These are phyloP conservation scores for Geococcyx californianus DNA, from an alignment of 2,113 vertebrate genomes.

Conservation along the genomic window DNA sequence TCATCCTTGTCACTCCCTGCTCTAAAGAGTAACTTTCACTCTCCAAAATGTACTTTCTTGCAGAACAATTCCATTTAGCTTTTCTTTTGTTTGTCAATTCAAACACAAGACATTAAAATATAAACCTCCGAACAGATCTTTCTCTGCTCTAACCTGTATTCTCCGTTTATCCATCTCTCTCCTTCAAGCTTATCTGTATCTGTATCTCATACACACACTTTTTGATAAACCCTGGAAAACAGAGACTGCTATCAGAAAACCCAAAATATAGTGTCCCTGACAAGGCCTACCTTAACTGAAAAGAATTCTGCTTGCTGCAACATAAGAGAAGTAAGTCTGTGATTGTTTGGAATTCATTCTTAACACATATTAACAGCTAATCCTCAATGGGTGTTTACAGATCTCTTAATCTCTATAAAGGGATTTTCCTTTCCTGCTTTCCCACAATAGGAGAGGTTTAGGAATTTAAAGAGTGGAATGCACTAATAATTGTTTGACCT, in stretches of 20 bases:
- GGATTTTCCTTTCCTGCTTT: neutral
- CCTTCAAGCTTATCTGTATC: neutral
- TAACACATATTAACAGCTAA: neutral
- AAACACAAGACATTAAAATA: neutral
- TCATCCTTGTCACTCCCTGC: neutral
- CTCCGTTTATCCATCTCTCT: neutral
- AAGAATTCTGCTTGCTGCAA: neutral
- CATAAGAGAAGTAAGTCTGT: neutral
- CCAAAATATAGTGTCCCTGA: neutral
- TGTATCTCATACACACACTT: neutral
- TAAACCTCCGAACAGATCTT: neutral
- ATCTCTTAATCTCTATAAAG: neutral
- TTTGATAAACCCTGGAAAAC: neutral
- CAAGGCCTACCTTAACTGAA: neutral
- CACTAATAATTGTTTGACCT: neutral
- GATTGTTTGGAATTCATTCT: neutral
- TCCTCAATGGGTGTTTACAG: neutral
- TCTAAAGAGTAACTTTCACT: neutral
- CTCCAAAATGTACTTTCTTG: neutral
- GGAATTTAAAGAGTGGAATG: neutral
- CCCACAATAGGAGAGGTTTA: neutral
- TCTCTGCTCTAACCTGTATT: neutral
- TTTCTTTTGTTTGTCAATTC: neutral
- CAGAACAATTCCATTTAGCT: neutral
- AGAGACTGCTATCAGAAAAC: neutral